Evolutionary conservation across 2,113 vertebrate genomes (phyloP), one percentile per base, ranked within the genome.

Genomic region (Hiodon tergisus): DNA sequence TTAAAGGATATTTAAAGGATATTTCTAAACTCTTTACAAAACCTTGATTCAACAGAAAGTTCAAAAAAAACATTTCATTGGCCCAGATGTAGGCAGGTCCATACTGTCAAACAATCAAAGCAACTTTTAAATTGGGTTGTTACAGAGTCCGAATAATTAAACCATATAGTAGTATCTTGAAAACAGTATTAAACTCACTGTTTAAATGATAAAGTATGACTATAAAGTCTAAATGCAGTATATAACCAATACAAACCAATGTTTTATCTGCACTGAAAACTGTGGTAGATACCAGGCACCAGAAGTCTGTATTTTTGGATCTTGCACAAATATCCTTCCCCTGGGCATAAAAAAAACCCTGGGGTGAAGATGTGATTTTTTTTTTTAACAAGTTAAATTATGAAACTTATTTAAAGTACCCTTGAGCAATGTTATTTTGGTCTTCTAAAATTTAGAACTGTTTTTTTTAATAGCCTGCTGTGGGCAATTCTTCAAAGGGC

Each of bases 311-410:
- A 57, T 31, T 47, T 70, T 70, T 70, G 11, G 52, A 4, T 9
- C 8, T 46, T 70, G 52, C 46, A 70, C 53, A 57, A 57, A 55
- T 70, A 47, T 17, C 7, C 52, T 55, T 10, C 16, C 53, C 31
- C 47, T 52, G 66, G 69, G 69, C 31, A 31, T 52, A 53, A 70
- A 11, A 70, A 59, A 55, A 58, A 70, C 69, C 47, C 31, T 70
- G 17, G 10, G 8, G 57, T 70, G 17, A 70, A 70, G 31, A 55
- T 58, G 1, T n/a, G 68, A 16, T 55, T 69, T 47, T 17, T 31
- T 16, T 70, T 5, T 55, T 55, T 9, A 17, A 5, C 46, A 54
- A 46, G 53, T 70, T 10, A 57, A 55, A 58, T 16, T 2, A 11
- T 59, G 9, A 59, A 9, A 59, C 9, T 59, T 11, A 59, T 14